Percentiles rank a stretch among this genome's conserved stretches.
phyloP scores from a whole-genome alignment of 2,797 vertebrate genomes.

The Euphonia xanthogaster region DNA sequence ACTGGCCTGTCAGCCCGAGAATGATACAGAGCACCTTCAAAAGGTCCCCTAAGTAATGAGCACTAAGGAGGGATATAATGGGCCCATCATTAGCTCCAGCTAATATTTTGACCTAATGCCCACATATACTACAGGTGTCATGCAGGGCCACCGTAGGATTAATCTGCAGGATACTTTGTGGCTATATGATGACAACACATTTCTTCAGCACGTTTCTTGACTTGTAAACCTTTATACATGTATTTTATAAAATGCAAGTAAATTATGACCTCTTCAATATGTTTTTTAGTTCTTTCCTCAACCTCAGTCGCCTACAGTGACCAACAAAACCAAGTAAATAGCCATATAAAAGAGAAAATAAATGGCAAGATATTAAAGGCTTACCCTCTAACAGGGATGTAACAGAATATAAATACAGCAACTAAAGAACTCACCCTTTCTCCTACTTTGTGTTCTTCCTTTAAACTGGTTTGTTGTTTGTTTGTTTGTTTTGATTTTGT shows the following conservation, averaged over 20 bases:
- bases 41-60: slow-evolving; percentile 62
- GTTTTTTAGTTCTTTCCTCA: background rate
- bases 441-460: background rate
- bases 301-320: background rate
- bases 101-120: slow-evolving; percentile 66
- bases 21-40: slow-evolving; percentile 68
- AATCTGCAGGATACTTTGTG: slow-evolving; percentile 31
- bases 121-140: slow-evolving; percentile 50
- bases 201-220: slow-evolving; percentile 10
- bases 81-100: slow-evolving; percentile 54
- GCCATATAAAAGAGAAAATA: background rate
- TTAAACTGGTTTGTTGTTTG: background rate
- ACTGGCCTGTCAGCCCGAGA: slow-evolving; percentile 55
- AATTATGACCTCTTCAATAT: background rate
- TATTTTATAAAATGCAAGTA: background rate
- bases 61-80: slow-evolving; percentile 52
- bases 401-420: background rate
- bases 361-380: background rate
- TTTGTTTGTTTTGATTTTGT: background rate
- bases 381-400: background rate
- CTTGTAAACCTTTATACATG: background rate
- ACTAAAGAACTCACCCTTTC: background rate
- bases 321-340: background rate
- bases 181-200: slow-evolving; percentile 44
- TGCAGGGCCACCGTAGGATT: slow-evolving; percentile 40